These are phyloP conservation scores for Caenorhabditis sp. DNA, from an alignment of 2,888 invertebrate species.

Conservation along the genomic window DNA sequence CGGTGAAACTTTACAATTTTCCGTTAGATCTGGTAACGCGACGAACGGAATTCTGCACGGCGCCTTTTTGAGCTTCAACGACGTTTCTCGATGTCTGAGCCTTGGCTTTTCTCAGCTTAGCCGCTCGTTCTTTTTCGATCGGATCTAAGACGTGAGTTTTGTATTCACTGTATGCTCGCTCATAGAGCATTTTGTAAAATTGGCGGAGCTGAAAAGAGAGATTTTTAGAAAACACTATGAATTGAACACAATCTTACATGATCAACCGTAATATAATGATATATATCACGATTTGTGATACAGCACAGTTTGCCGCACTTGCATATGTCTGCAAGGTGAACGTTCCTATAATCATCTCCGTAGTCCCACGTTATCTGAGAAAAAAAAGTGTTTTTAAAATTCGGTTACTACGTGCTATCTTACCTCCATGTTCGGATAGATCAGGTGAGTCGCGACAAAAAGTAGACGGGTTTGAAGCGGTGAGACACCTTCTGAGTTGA, in stretches of 20 bases:
- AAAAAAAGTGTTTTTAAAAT: neutral
- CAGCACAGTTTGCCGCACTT: constrained; percentile 17
- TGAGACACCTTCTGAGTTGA: neutral
- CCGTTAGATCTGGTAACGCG: too few species aligned
- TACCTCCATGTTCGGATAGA: neutral
- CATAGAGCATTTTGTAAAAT: neutral
- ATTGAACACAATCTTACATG: too few species aligned
- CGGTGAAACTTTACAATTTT: too few species aligned
- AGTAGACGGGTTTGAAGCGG: neutral
- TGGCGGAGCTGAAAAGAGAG: constrained; percentile 1
- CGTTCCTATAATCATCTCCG: neutral
- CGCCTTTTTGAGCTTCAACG: too few species aligned
- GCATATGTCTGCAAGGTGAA: constrained; percentile 1
- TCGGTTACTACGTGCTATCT: too few species aligned
- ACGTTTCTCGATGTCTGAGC: too few species aligned
- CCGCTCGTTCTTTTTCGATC: too few species aligned
- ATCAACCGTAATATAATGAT: neutral
- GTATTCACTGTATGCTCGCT: neutral
- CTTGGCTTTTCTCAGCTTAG: too few species aligned
- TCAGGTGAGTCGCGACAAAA: neutral
- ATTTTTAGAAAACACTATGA: too few species aligned
- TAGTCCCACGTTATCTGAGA: constrained; percentile 10
- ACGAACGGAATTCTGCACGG: too few species aligned
- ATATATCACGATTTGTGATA: neutral
- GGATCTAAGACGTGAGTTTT: too few species aligned